phyloP scores from a whole-genome alignment of 2,113 vertebrate species.

The Cyanistes caeruleus region DNA sequence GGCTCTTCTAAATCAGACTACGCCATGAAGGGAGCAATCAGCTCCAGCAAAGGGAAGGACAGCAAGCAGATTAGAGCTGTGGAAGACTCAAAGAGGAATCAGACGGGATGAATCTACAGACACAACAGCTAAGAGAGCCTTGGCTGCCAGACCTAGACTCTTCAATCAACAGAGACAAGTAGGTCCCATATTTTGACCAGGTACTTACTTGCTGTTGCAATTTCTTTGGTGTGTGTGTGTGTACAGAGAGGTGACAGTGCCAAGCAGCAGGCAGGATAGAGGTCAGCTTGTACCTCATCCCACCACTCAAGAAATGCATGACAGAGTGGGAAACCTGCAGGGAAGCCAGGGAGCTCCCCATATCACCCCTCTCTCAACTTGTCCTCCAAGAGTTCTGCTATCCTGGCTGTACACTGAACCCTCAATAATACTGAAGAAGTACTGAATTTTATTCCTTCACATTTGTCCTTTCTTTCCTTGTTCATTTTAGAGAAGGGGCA shows the following conservation, averaged over 20 bases:
- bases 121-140: neutral
- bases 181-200: neutral
- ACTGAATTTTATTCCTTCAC: neutral
- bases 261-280: neutral
- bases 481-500: neutral
- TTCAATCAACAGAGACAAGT: neutral
- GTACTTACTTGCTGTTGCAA: neutral
- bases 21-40: neutral
- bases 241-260: neutral
- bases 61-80: neutral
- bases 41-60: neutral
- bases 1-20: neutral
- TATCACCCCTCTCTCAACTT: neutral
- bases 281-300: neutral
- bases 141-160: neutral
- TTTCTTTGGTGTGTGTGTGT: neutral
- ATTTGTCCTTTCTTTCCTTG: neutral
- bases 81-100: neutral
- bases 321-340: neutral
- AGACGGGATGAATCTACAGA: neutral
- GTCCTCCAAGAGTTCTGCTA: neutral
- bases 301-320: neutral
- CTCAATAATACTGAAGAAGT: neutral
- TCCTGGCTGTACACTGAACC: neutral
- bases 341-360: neutral